Evolutionary conservation across 2,888 invertebrate species (phyloP).

Genomic region (Eudasyphora cyanicolor): DNA sequence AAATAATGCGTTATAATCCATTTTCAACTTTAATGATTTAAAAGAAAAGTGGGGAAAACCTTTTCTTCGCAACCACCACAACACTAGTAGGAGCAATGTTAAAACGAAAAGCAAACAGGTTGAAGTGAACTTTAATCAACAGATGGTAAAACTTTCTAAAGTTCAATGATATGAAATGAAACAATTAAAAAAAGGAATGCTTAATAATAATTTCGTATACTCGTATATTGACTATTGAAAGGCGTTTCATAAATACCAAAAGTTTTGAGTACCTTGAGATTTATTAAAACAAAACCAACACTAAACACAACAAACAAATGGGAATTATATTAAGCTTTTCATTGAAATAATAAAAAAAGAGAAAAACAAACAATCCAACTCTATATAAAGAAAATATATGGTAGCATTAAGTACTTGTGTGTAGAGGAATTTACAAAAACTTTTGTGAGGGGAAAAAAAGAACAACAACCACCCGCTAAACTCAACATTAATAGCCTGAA

Average conservation of each 20-base stretch:
- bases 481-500: slow-evolving; percentile 29
- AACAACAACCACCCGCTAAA: background rate
- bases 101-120: no score
- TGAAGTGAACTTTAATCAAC: slow-evolving; percentile 21
- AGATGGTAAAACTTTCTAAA: slow-evolving; percentile 2
- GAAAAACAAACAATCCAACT: slow-evolving; percentile 2
- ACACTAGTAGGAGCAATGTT: no score
- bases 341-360: slow-evolving; percentile 27
- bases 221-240: slow-evolving; percentile 31
- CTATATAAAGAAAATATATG: slow-evolving; percentile 16
- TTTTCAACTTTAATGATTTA: slow-evolving; percentile 87
- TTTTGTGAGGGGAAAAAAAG: slow-evolving; percentile 10
- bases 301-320: slow-evolving; percentile 35
- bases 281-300: slow-evolving; percentile 33
- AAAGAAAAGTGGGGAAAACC: background rate
- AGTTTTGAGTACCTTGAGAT: slow-evolving; percentile 54
- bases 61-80: background rate
- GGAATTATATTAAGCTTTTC: slow-evolving; percentile 56
- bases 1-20: slow-evolving; percentile 94
- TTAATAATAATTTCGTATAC: no score
- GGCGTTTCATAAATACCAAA: background rate
- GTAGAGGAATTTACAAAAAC: slow-evolving; percentile 45
- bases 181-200: no score
- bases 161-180: no score
- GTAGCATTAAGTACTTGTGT: slow-evolving; percentile 45